Evolutionary conservation across 1,140 invertebrate genomes (phyloP).

Genomic region (Heterodera schachtii): DNA sequence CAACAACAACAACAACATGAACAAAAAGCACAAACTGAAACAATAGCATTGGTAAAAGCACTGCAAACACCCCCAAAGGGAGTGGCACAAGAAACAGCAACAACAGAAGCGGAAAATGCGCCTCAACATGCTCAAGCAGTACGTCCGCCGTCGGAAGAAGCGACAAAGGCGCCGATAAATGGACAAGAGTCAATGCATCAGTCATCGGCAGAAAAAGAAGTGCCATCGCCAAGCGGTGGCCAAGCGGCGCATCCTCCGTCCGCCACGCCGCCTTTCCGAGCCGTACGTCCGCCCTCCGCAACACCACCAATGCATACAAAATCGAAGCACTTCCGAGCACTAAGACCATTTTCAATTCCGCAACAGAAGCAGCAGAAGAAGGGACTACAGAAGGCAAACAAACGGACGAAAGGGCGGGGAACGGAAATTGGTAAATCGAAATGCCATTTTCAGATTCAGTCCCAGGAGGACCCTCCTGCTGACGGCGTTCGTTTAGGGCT

Average conservation of each 20-base stretch:
- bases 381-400: neutral
- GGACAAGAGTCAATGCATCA: neutral
- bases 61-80: neutral
- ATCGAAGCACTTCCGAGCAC: neutral
- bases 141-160: neutral
- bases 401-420: neutral
- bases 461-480: neutral
- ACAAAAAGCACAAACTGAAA: neutral
- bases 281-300: neutral
- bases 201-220: neutral
- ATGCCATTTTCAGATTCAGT: neutral
- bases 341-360: neutral
- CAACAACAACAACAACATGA: neutral
- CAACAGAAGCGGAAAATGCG: no score
- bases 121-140: neutral
- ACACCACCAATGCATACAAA: neutral
- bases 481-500: no score
- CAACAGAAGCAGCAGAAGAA: neutral
- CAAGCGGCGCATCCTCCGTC: neutral
- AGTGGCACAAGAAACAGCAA: no score
- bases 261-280: neutral
- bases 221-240: no score
- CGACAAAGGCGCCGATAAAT: neutral
- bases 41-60: neutral
- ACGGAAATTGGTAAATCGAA: no score